Evolutionary conservation across 2,888 invertebrate species (phyloP), one percentile per base, ranked within the genome.

Genomic region (Orgyia antiqua): DNA sequence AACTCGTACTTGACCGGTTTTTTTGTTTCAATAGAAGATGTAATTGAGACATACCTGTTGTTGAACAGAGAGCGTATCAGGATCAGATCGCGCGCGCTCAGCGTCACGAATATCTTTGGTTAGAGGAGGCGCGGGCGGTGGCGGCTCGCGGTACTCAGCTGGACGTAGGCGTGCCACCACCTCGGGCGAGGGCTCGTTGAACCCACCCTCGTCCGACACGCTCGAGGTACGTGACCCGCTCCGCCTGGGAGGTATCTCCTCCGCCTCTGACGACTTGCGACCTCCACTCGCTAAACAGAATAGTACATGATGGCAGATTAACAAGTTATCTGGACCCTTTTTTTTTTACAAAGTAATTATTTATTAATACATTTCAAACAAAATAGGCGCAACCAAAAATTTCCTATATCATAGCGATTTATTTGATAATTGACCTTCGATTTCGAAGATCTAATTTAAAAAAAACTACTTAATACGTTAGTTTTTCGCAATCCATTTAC

Each of bases 121-220:
- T 54, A 77, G 72, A 36, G 68, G 57, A 29, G 68, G 64, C 21
- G 63, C 46, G 10, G 55, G 55, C 5, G 54, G 43, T 3, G 54
- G 64, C 24, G 72, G 74, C 33, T 78, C 80, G 42, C 83, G 71
- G 63, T 78, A 80, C 33, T 82, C 83, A 3, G 82, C 82, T 15
- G 84, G 84, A 45, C 74, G 71, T 48, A 89, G 65, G 33, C 89
- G 83, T 39, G 91, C 91, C 70, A 91, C 90, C 54, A 92, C 89
- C 69, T 91, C 91, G 9, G 91, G 91, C 39, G 89, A 90, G 12
- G 91, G 91, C 71, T 92, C 92, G 72, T 92, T 91, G 77, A 91
- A 91, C 28, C 92, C 91, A 30, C 91, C 91, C 63, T 92, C 92
- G 68, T 92, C 92, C 11, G 89, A 89, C 38, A 77, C 82, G 47